These are phyloP conservation scores for Hippocampus barbouri DNA, from an alignment of 2,113 vertebrate genomes.

Conservation along the genomic window DNA sequence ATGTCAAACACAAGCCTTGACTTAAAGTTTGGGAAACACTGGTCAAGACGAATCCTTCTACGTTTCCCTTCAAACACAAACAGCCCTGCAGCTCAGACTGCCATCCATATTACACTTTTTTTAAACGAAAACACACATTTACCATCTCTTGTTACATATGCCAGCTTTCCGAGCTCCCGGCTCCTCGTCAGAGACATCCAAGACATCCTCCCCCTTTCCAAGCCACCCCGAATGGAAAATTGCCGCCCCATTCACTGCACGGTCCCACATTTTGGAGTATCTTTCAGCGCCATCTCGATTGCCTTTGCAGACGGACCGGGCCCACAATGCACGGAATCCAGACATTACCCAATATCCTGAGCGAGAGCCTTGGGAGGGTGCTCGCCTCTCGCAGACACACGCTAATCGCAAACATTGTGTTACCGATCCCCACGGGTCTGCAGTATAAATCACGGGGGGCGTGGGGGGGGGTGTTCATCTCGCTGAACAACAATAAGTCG, in stretches of 20 bases:
- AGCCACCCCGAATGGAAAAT: constrained; percentile 47
- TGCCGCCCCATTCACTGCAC: constrained; percentile 15
- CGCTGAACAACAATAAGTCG: constrained; percentile 19
- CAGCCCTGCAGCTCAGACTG: not conserved
- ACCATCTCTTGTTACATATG: constrained; percentile 29
- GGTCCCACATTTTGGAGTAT: constrained; percentile 41
- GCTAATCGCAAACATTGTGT: constrained; percentile 1
- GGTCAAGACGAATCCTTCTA: not conserved
- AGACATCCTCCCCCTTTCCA: constrained; percentile 1
- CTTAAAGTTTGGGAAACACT: not conserved
- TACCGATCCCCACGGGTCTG: constrained; percentile 12
- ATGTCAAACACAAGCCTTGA: not conserved
- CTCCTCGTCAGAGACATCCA: constrained; percentile 27
- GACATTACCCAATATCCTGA: constrained; percentile 66
- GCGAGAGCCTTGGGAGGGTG: constrained; percentile 32
- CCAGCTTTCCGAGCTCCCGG: constrained; percentile 34
- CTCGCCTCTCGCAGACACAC: constrained; percentile 32
- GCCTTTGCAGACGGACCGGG: constrained; percentile 48
- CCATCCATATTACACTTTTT: not conserved
- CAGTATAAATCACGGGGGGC: constrained; percentile 11
- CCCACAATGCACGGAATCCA: constrained; percentile 51
- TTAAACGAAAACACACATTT: constrained; percentile 23
- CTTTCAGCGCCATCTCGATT: constrained; percentile 46
- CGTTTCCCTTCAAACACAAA: constrained; percentile 4
- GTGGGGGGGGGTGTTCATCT: not conserved